Base-by-base conservation (phyloP, 2,888 invertebrate species). In the Volucella bombylans region DNA sequence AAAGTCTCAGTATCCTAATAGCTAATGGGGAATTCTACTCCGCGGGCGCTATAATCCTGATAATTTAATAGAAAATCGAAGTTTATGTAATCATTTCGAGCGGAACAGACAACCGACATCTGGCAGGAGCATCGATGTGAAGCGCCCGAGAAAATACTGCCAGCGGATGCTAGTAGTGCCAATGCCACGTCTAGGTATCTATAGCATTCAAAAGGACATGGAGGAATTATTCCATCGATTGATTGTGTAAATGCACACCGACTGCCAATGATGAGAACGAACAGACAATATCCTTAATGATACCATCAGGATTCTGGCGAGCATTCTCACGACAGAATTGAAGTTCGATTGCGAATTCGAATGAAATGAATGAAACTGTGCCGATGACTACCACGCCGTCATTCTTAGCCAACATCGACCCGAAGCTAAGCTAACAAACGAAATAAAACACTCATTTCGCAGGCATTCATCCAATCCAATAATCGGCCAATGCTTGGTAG, bases 21-120 rank as follows among this genome's bases (percentile, higher is more conserved):
- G 31, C 31, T 31, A 72, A 85, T 72, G 52, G 71, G 55, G 38
- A 77, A 77, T 81, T 55, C 72, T 52, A 71, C 68, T 81, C 81
- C 85, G 81, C 81, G 81, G 81, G 85, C 85, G 67, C 81, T 85
- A 81, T 81, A 85, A 85, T 85, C 81, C 81, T 77, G 74, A 85
- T 85, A 85, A 85, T 85, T 85, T 85, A 81, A 85, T 85, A 85
- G 81, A 81, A 85, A 85, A 85, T 85, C 85, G 85, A 85, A 85
- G 85, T 85, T 85, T 85, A 85, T 77, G 81, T 81, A 85, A 85
- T 85, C 85, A 81, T 81, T 85, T 81, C 67, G 65, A 85, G 81
- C 85, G 77, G 76, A 85, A 85, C 81, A 85, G 85, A 85, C 85
- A 85, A 67, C 81, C 85, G 85, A 81, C 85, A 85, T 85, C 85